These are phyloP conservation scores for Chondrilla cf. caribensis DNA, from an alignment of 37 sponge, comb jelly and placozoan genomes.

Conservation along the genomic window DNA sequence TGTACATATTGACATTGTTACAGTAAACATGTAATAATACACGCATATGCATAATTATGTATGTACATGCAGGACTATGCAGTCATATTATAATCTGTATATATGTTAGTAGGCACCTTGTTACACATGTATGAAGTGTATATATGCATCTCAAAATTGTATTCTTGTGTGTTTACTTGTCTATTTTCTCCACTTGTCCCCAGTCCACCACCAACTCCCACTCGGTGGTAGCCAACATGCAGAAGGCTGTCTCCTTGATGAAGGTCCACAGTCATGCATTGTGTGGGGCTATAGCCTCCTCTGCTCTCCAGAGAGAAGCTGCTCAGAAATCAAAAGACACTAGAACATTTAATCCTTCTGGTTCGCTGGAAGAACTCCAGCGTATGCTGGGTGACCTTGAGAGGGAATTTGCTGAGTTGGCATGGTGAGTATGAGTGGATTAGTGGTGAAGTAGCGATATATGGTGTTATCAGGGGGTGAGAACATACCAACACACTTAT, in stretches of 20 bases:
- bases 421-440: conserved; percentile 30
- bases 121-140: background rate
- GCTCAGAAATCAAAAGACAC: background rate
- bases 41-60: too few relatives aligned
- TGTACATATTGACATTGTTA: too few relatives aligned
- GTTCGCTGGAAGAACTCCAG: conserved; percentile 25
- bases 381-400: conserved; percentile 39
- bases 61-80: too few relatives aligned
- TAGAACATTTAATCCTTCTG: background rate
- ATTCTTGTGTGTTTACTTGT: background rate
- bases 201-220: conserved; percentile 66
- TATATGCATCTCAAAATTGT: background rate
- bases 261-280: conserved; percentile 58
- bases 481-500: too few relatives aligned
- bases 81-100: too few relatives aligned
- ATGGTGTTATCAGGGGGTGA: background rate
- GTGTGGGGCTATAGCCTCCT: conserved; percentile 60
- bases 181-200: conserved; percentile 2
- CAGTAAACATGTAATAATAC: too few relatives aligned
- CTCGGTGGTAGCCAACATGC: conserved; percentile 69
- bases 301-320: background rate
- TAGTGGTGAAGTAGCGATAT: background rate
- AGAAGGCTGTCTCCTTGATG: conserved; percentile 58
- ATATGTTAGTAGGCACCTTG: too few relatives aligned
- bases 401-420: conserved; percentile 37